Percentiles rank a stretch among this genome's conserved stretches.
These are phyloP conservation scores for Synanthedon formicaeformis DNA, from an alignment of 2,888 invertebrate genomes.

Conservation along the genomic window DNA sequence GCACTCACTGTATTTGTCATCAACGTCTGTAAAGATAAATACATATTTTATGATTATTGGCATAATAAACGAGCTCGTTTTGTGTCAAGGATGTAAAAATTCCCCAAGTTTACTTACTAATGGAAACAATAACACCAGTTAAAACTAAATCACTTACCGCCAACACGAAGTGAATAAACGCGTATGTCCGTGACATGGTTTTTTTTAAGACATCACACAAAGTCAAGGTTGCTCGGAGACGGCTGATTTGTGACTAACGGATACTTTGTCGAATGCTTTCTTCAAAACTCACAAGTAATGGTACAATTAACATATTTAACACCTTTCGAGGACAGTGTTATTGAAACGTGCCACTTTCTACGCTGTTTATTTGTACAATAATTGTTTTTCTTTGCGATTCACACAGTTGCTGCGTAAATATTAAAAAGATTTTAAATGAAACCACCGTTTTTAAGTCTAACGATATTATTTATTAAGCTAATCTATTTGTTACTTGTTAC, in stretches of 20 bases:
- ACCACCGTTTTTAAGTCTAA: too few relatives aligned
- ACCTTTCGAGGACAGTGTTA: conserved; percentile 35
- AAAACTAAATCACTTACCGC: neutral
- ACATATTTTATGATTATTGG: too few relatives aligned
- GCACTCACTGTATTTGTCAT: conserved; percentile 8
- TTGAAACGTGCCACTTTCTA: neutral
- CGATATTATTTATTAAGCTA: too few relatives aligned
- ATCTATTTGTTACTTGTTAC: too few relatives aligned
- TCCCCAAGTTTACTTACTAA: too few relatives aligned
- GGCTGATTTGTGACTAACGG: conserved; percentile 36
- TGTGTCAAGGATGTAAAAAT: too few relatives aligned
- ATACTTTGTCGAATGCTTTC: conserved; percentile 21
- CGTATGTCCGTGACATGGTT: neutral
- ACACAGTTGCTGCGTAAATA: too few relatives aligned
- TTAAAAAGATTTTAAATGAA: too few relatives aligned
- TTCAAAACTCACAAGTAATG: conserved; percentile 27
- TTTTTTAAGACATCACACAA: conserved; percentile 1
- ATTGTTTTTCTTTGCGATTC: neutral
- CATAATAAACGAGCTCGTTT: too few relatives aligned
- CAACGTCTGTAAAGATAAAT: too few relatives aligned
- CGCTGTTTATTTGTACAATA: neutral
- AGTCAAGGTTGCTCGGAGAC: conserved; percentile 19
- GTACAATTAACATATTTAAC: conserved; percentile 51
- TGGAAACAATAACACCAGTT: neutral
- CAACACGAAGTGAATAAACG: neutral